Conservation (phyloP, 2,888 invertebrate species). For the Pycnomerus fuliginosus region DNA sequence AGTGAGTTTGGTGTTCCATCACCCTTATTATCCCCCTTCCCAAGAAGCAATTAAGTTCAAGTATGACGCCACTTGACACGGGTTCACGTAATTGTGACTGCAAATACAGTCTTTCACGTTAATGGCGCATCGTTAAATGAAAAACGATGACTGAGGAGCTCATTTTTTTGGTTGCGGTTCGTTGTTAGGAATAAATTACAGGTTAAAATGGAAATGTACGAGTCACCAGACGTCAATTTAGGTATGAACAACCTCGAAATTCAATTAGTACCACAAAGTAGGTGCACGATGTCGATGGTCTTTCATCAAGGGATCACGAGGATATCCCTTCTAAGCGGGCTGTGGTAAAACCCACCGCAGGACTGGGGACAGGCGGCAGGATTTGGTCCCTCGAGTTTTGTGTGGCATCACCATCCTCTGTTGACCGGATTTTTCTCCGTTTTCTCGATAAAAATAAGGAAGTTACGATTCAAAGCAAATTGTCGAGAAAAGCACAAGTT, state of each 20-base stretch:
- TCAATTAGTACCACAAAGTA: slow-evolving; percentile 19
- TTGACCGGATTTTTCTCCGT: slow-evolving; percentile 11
- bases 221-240: slow-evolving; percentile 15
- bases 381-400: slow-evolving; percentile 3
- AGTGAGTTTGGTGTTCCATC: slow-evolving; percentile 15
- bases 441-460: slow-evolving; percentile 17
- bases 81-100: slow-evolving; percentile 20
- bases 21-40: background rate
- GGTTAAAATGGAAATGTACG: slow-evolving; percentile 10
- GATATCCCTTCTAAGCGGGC: slow-evolving; percentile 22
- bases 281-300: slow-evolving; percentile 16
- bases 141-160: slow-evolving; percentile 6
- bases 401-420: slow-evolving; percentile 11
- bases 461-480: slow-evolving; percentile 24
- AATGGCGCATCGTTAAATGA: slow-evolving; percentile 11
- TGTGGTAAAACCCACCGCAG: slow-evolving; percentile 20
- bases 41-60: slow-evolving; percentile 25
- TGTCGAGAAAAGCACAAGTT: slow-evolving; percentile 23
- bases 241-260: slow-evolving; percentile 16
- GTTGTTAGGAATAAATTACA: too few relatives aligned
- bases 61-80: slow-evolving; percentile 27
- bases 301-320: slow-evolving; percentile 15
- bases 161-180: too few relatives aligned
- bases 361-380: slow-evolving; percentile 3
- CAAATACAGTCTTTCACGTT: slow-evolving; percentile 20